Evolutionary conservation across 2,888 invertebrate species (phyloP), one percentile per base, ranked within the genome.

Genomic region (Callyntrura sp.): DNA sequence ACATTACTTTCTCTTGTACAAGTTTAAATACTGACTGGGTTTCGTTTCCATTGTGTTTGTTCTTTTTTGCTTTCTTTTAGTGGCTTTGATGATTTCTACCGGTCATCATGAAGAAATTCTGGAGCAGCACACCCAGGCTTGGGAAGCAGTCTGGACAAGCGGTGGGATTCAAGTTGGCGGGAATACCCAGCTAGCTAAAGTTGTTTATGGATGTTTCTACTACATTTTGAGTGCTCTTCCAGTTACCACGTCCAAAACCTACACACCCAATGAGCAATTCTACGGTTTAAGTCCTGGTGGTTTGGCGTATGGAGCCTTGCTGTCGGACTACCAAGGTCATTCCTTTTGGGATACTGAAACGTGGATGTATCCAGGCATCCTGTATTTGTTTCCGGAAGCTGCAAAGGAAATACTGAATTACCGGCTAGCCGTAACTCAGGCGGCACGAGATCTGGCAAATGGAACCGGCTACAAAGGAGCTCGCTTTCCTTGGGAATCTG

Each of bases 341-440:
- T 90, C 91, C 8, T 93, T 93, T 60, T 93, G 93, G 93, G 94
- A 93, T 82, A 93, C 93, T 2, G 93, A 93, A 78, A 93, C 91
- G 11, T 93, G 93, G 93, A 93, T 94, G 93, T 93, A 91, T 70
- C 94, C 94, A 8, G 9, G 91, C 0, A 85, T 93, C 25, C 86
- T 93, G 1, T 92, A 93, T 82, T 90, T 94, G 35, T 92, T 90
- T 85, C 93, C 93, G 12, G 88, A 92, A 43, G 78, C 88, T 1
- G 93, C 93, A 0, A 85, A 89, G 76, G 89, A 93, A 84, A 87
- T 93, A 12, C 60, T 94, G n/a, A 93, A 93, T 62, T 94, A 94
- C 73, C 85, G 94, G 2, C 76, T 93, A 20, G 65, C 83, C 14
- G 90, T 83, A 9, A 81, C 93, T 4, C 48, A 78, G n/a, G 92